A percentile compares a stretch with the other conserved stretches of the same genome.
phyloP scores from a whole-genome alignment of 2,888 invertebrate genomes.

The Clunio marinus region DNA sequence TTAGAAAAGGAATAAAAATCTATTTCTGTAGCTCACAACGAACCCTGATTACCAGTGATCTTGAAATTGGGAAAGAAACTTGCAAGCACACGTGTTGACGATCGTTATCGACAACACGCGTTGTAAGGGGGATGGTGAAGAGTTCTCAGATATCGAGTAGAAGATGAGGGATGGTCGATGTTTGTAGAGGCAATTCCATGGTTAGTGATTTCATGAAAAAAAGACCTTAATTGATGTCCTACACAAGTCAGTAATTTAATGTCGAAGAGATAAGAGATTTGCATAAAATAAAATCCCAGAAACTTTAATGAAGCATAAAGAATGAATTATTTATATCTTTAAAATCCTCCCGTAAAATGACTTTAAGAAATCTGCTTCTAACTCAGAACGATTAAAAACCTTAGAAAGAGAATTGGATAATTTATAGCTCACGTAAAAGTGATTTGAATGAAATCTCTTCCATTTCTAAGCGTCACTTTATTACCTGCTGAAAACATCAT shows the following conservation, averaged over 20 bases:
- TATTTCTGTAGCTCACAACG: not conserved
- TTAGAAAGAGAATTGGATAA: too few relatives aligned
- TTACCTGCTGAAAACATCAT: conserved; percentile 36
- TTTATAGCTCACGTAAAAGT: not conserved
- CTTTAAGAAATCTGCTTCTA: too few relatives aligned
- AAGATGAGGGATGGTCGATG: not conserved
- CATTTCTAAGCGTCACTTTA: conserved; percentile 22
- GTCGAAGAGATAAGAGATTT: not conserved
- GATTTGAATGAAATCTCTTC: conserved; percentile 1
- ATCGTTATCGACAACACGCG: conserved; percentile 37
- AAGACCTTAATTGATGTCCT: conserved; percentile 8
- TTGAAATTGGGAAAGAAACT: not conserved
- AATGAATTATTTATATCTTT: too few relatives aligned
- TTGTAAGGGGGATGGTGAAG: conserved; percentile 10
- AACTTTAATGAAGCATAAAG: too few relatives aligned
- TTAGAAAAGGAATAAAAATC: conserved; percentile 23
- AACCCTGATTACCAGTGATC: not conserved
- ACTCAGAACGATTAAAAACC: too few relatives aligned
- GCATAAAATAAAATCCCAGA: not conserved
- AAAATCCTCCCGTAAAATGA: too few relatives aligned
- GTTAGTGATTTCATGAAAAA: conserved; percentile 9
- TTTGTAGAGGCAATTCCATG: not conserved
- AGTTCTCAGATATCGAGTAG: too few relatives aligned
- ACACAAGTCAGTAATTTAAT: not conserved
- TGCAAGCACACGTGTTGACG: conserved; percentile 30